Base-by-base conservation (phyloP, 2,113 vertebrate species). In the Parus major region DNA sequence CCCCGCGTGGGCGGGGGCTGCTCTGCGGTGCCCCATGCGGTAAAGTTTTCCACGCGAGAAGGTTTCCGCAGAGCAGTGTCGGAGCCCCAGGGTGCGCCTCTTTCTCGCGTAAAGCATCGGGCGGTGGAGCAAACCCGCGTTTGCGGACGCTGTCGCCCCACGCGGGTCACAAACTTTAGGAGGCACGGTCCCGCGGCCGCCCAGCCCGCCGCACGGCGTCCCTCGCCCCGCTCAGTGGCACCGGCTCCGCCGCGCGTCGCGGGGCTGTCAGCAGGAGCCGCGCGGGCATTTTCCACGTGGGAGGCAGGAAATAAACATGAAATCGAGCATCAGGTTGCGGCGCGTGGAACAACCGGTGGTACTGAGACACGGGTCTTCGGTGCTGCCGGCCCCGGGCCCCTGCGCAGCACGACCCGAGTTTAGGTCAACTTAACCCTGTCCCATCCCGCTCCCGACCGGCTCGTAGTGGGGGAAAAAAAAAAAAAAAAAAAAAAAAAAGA, bases 401-500 rank as follows among this genome's bases (percentile, higher is more conserved):
- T 9, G 46, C 11, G 10, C 66, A 9, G n/a, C 15, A 24, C 79
- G 10, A 57, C 79, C 46, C 7, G 29, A 92, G 33, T 83, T 84
- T 55, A 33, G 41, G 23, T 10, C 46, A 52, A 15, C 21, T 66
- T 21, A 56, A 36, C 33, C 36, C 29, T 83, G 52, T 16, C 53
- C 60, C 61, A 15, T 39, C 47, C 24, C 24, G 17, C n/a, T 61
- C 69, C 24, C 29, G 27, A 36, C 42, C n/a, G 15, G 15, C 65
- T 36, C 17, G 36, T 73, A 36, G 53, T 10, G 3, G 3, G 19
- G 24, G 12, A 0, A 1, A 5, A 9, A 23, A 18, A 17, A 42
- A 42, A 42, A 15, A 42, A 42, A 42, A 15, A 24, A 42, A 42
- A 42, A 15, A 42, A 24, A 42, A 42, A 42, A 15, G 15, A 31